phyloP scores from a whole-genome alignment of 1,140 invertebrate genomes.

The Matsumurasca onukii region DNA sequence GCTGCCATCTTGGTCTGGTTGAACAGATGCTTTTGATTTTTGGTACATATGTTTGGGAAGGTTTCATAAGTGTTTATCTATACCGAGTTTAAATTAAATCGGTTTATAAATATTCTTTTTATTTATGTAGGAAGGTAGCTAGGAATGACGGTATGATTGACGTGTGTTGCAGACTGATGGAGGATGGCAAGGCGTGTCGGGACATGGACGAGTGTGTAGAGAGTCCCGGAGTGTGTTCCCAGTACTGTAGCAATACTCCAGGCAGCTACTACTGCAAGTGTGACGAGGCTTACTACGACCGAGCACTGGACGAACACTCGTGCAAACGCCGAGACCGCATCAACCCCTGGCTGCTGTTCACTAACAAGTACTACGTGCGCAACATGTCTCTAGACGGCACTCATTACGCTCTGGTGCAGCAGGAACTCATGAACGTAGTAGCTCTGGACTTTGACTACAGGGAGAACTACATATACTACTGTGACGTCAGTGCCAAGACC shows the following conservation, averaged over 20 bases:
- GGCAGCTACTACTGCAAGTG: conserved; percentile 97
- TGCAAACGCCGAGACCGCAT: conserved; percentile 86
- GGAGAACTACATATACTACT: conserved; percentile 87
- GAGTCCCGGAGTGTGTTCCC: conserved; percentile 88
- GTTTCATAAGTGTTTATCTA: too few relatives aligned
- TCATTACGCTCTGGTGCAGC: conserved; percentile 85
- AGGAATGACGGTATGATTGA: too few relatives aligned
- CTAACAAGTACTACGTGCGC: conserved; percentile 97
- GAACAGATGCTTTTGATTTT: too few relatives aligned
- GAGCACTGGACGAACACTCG: conserved; percentile 71
- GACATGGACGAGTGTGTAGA: conserved; percentile 96
- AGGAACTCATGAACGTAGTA: conserved; percentile 95
- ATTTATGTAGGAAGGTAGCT: too few relatives aligned
- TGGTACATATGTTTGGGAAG: too few relatives aligned
- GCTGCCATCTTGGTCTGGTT: too few relatives aligned
- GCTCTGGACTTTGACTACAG: conserved; percentile 90
- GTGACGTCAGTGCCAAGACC: conserved; percentile 92
- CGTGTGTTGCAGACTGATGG: conserved; percentile 70
- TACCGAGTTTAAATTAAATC: too few relatives aligned
- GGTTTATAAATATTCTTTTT: too few relatives aligned
- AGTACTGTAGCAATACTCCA: conserved; percentile 93
- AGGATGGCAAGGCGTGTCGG: conserved; percentile 83
- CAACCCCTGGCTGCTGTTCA: conserved; percentile 92
- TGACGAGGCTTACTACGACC: conserved; percentile 88
- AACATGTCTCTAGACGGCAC: conserved; percentile 91